Evolutionary conservation across 2,888 invertebrate species (phyloP).

Genomic region (Zaprionus obscuricornis): DNA sequence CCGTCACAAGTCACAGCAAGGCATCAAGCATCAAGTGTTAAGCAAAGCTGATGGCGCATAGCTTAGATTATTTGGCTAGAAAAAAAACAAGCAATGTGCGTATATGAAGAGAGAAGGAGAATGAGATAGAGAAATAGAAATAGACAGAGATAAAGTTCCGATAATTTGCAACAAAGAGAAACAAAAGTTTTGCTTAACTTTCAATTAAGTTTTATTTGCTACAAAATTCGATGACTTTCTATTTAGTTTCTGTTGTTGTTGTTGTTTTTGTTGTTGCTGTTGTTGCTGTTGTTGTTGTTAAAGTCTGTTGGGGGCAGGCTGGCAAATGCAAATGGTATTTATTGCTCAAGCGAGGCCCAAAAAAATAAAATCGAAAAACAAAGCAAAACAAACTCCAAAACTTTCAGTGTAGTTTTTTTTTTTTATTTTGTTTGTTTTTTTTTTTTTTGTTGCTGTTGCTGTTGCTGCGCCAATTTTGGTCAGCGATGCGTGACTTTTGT

Average conservation of each 20-base stretch:
- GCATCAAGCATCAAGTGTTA: background rate
- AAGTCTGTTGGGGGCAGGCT: constrained; percentile 26
- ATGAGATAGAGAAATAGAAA: too few species aligned
- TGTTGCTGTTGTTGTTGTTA: constrained; percentile 6
- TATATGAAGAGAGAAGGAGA: too few species aligned
- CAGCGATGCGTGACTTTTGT: constrained; percentile 75
- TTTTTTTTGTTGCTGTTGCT: constrained; percentile 14
- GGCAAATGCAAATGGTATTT: constrained; percentile 70
- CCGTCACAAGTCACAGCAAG: constrained; percentile 33
- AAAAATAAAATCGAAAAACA: constrained; percentile 18
- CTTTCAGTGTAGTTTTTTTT: constrained; percentile 44
- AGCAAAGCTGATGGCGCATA: too few species aligned
- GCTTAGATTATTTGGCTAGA: too few species aligned
- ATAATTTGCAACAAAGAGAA: too few species aligned
- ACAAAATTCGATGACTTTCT: constrained; percentile 50
- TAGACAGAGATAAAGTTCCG: too few species aligned
- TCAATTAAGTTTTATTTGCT: constrained; percentile 52
- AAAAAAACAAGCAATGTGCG: too few species aligned
- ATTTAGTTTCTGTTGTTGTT: constrained; percentile 32
- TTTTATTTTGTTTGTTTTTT: too few species aligned
- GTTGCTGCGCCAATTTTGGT: constrained; percentile 71
- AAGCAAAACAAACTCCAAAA: constrained; percentile 44
- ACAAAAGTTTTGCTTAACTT: constrained; percentile 37
- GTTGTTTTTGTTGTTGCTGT: constrained; percentile 14
- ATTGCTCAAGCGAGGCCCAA: constrained; percentile 60